Evolutionary conservation across 1,140 invertebrate species (phyloP).

Genomic region (Drosophila albomicans): DNA sequence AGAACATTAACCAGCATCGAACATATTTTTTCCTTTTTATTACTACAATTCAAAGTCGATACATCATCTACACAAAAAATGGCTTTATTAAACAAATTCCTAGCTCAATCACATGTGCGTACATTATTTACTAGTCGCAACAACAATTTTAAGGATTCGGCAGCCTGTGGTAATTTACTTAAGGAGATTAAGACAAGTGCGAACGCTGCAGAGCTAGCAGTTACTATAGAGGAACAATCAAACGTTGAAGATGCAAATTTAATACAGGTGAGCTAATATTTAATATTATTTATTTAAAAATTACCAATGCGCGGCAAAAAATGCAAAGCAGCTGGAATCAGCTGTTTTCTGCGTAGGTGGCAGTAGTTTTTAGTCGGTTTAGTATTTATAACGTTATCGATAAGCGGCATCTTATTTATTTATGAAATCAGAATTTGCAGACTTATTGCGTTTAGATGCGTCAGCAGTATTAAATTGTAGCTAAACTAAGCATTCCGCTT

Average conservation of each 20-base stretch:
- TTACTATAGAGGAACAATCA: not conserved
- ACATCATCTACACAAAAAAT: too few species aligned
- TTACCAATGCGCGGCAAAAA: not conserved
- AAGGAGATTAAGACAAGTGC: not conserved
- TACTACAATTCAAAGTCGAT: too few species aligned
- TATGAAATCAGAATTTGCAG: not conserved
- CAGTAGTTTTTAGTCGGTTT: not conserved
- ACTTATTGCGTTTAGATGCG: too few species aligned
- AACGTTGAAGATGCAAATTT: too few species aligned
- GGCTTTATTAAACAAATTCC: not conserved
- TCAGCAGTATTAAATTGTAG: too few species aligned
- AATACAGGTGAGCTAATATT: too few species aligned
- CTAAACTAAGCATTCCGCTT: too few species aligned
- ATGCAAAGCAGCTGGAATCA: not conserved
- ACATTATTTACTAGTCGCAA: not conserved
- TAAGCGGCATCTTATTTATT: not conserved
- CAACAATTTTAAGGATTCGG: not conserved
- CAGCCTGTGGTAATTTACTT: not conserved
- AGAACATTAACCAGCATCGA: not conserved
- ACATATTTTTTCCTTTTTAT: too few species aligned
- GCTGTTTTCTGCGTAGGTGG: not conserved
- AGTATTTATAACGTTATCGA: not conserved
- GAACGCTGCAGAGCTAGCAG: not conserved
- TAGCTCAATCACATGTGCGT: not conserved
- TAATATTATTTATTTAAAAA: not conserved